Evolutionary conservation across 2,797 vertebrate genomes (phyloP).

Genomic region (Aeoliscus strigatus): DNA sequence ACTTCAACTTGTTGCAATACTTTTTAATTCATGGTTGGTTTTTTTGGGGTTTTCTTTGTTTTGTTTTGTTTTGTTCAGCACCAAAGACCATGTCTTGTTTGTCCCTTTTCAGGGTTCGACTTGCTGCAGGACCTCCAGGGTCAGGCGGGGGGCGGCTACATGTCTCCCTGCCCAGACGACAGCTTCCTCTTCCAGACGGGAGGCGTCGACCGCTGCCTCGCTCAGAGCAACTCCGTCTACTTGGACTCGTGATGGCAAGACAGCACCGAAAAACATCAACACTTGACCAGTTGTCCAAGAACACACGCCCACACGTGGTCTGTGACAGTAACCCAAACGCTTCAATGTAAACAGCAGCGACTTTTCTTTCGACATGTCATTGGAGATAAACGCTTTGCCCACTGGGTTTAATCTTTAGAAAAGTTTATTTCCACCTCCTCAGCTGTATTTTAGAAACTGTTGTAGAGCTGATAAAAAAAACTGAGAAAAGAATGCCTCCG

Average conservation of each 20-base stretch:
- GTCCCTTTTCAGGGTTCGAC: conserved; percentile 52
- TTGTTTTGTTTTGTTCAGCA: too few relatives aligned
- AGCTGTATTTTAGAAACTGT: too few relatives aligned
- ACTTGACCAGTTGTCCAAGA: too few relatives aligned
- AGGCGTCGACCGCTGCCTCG: conserved; percentile 64
- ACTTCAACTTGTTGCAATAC: too few relatives aligned
- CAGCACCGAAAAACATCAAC: not conserved
- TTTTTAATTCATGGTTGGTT: too few relatives aligned
- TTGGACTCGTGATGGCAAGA: conserved; percentile 59
- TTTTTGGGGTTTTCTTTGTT: too few relatives aligned
- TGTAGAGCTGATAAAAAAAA: too few relatives aligned
- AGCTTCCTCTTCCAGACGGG: conserved; percentile 67
- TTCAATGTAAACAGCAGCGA: conserved; percentile 34
- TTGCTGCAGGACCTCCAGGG: conserved; percentile 66
- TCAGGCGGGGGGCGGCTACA: conserved; percentile 51
- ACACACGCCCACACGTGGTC: too few relatives aligned
- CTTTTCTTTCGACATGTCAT: conserved; percentile 27
- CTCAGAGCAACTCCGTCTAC: conserved; percentile 68
- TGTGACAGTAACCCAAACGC: too few relatives aligned
- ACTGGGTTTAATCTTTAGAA: conserved; percentile 7
- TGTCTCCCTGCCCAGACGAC: conserved; percentile 60
- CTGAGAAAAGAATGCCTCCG: too few relatives aligned
- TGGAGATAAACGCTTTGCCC: not conserved
- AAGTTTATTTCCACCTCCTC: too few relatives aligned
- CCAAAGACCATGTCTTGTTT: not conserved